Percentiles rank a stretch among this genome's conserved stretches.
These are phyloP conservation scores for Rhinophrynus dorsalis DNA, from an alignment of 2,797 vertebrate genomes.

Conservation along the genomic window DNA sequence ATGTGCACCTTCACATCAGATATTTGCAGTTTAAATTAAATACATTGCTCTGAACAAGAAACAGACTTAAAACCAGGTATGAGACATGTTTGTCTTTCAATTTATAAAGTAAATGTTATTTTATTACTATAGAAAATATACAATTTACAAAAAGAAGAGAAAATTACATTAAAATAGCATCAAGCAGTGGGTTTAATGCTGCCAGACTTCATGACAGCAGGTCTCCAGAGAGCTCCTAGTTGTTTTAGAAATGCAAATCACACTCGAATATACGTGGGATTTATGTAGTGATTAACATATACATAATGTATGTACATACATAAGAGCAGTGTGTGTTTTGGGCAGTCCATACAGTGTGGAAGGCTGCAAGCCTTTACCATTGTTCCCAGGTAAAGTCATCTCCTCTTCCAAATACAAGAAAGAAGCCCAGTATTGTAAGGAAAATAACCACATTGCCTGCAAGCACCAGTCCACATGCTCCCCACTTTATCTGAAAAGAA, in stretches of 20 bases:
- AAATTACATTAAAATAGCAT: background rate
- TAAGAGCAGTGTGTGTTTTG: background rate
- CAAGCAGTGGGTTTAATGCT: background rate
- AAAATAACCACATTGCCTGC: constrained; percentile 92
- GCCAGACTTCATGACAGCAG: background rate
- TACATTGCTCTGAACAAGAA: background rate
- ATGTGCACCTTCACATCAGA: too few species aligned
- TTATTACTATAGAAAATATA: constrained; percentile 6
- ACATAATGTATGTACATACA: constrained; percentile 12
- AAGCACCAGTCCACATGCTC: constrained; percentile 91
- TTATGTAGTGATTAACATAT: constrained; percentile 6
- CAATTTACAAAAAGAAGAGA: constrained; percentile 1
- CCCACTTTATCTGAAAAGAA: constrained; percentile 88
- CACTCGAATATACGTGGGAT: background rate
- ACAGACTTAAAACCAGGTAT: background rate
- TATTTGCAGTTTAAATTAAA: background rate
- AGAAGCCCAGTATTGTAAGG: constrained; percentile 92
- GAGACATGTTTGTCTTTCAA: background rate
- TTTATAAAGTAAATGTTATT: background rate
- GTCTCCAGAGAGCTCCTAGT: background rate
- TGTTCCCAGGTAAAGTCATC: constrained; percentile 97
- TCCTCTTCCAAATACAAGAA: constrained; percentile 87
- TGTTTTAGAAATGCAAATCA: background rate
- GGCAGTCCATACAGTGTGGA: background rate
- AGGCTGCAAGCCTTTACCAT: constrained; percentile 72